Evolutionary conservation across 2,888 invertebrate genomes (phyloP).

Genomic region (Bombylius discolor): DNA sequence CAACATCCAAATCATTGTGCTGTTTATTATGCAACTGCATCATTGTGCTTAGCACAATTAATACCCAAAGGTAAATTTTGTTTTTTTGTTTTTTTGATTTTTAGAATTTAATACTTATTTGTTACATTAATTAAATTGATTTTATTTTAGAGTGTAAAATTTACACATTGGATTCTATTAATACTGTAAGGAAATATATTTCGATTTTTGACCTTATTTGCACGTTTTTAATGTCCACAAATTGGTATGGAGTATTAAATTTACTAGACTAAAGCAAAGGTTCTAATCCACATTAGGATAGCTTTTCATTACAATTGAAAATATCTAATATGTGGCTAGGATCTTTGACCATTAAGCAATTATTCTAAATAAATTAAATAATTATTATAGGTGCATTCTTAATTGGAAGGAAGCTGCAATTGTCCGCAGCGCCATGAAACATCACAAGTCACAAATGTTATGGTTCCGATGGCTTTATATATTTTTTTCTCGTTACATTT

Average conservation of each 20-base stretch:
- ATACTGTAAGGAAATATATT: constrained; percentile 74
- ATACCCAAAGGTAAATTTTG: constrained; percentile 50
- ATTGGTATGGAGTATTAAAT: constrained; percentile 45
- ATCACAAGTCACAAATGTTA: constrained; percentile 80
- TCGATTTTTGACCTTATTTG: constrained; percentile 71
- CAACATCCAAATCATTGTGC: constrained; percentile 85
- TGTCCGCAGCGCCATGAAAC: constrained; percentile 66
- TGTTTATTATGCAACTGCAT: constrained; percentile 67
- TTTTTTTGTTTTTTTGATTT: neutral
- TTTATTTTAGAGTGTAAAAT: constrained; percentile 59
- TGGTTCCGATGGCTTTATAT: constrained; percentile 92
- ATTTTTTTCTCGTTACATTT: constrained; percentile 75
- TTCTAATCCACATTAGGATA: too few relatives aligned
- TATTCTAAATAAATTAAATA: too few relatives aligned
- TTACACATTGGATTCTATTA: constrained; percentile 74
- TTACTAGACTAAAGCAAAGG: too few relatives aligned
- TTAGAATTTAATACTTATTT: too few relatives aligned
- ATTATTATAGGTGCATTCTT: constrained; percentile 46
- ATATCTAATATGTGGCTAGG: too few relatives aligned
- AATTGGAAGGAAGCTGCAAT: constrained; percentile 46
- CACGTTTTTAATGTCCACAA: constrained; percentile 61
- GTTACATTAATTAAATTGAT: constrained; percentile 2
- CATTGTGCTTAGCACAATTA: constrained; percentile 60
- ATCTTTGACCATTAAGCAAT: too few relatives aligned
- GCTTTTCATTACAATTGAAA: too few relatives aligned